Base-by-base conservation (phyloP, 2,888 invertebrate genomes). In the Nomada fabriciana region DNA sequence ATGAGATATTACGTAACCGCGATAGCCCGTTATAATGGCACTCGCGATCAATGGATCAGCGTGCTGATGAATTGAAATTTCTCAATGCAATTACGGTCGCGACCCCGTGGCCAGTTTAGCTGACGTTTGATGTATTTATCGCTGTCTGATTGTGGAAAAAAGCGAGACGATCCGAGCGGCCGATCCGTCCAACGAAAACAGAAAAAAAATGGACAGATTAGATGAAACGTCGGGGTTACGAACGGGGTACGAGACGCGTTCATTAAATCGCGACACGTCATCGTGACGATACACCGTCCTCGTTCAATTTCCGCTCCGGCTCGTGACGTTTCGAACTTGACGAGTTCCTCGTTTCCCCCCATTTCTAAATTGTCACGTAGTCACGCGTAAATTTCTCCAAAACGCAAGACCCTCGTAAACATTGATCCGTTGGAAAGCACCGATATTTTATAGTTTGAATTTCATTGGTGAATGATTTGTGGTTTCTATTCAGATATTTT, bases 31-130 rank as follows among this genome's bases (percentile, higher is more conserved):
- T 68, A 63, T 64, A 72, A 82, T 76, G 76, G 63, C 52, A 57
- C 76, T 23, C n/a, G 75, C 64, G 71, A 86, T 87, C 83, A 87
- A 87, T 87, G 87, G 85, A 82, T 79, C 63, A 52, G n/a, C 80
- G 57, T 76, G 52, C 63, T 75, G 55, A 79, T 76, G 86, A 85
- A 88, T 88, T 88, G 87, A 88, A 88, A 88, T 83, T 88, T 88
- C 87, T 88, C 80, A 85, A 88, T 81, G 86, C 78, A 76, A 73
- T 73, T 67, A 71, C 64, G 78, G 78, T 77, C 77, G 55, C 81
- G 85, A 88, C 83, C 85, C 72, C 78, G 69, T 68, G 42, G 84
- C 65, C 76, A 64, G 43, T 64, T 65, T 74, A 68, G 70, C 64
- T 82, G 85, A 88, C 87, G 87, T 86, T 80, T 74, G 82, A 82